Conservation (phyloP, 2,888 invertebrate genomes). For the Pyrochroa serraticornis region DNA sequence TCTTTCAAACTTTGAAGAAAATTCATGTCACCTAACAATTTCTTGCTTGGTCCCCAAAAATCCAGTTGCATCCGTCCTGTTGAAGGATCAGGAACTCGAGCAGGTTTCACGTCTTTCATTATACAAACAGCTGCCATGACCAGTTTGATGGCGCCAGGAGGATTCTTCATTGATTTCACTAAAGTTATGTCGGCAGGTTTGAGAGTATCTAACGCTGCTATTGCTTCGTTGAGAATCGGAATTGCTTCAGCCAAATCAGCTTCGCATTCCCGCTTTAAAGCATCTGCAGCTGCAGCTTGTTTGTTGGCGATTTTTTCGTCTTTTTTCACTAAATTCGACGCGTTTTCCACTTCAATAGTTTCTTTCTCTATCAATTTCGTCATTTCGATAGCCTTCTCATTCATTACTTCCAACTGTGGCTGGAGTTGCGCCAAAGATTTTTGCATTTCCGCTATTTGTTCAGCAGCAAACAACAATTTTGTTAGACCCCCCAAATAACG, state of each 20-base stretch:
- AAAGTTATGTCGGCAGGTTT: slow-evolving; percentile 85
- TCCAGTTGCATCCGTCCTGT: slow-evolving; percentile 75
- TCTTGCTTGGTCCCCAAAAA: slow-evolving; percentile 80
- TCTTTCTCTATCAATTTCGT: slow-evolving; percentile 78
- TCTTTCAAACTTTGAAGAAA: slow-evolving; percentile 77
- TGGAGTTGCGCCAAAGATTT: slow-evolving; percentile 81
- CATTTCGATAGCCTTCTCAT: slow-evolving; percentile 75
- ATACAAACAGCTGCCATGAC: slow-evolving; percentile 93
- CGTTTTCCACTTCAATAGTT: slow-evolving; percentile 77
- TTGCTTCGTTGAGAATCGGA: slow-evolving; percentile 79
- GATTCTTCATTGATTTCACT: slow-evolving; percentile 89
- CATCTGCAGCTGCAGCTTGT: slow-evolving; percentile 84
- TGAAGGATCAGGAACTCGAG: slow-evolving; percentile 74
- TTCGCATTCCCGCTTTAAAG: slow-evolving; percentile 88
- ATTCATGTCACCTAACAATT: slow-evolving; percentile 79
- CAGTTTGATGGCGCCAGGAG: slow-evolving; percentile 79
- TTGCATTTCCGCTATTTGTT: slow-evolving; percentile 82
- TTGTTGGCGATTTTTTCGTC: slow-evolving; percentile 88
- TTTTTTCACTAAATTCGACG: slow-evolving; percentile 78
- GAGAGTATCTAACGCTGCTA: slow-evolving; percentile 79
- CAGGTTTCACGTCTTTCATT: slow-evolving; percentile 80
- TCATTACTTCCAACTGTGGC: slow-evolving; percentile 80
- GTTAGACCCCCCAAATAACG: slow-evolving; percentile 87
- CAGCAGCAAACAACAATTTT: slow-evolving; percentile 81
- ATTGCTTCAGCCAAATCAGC: slow-evolving; percentile 88